Base-by-base conservation (phyloP, 2,113 vertebrate species). In the Polyodon spathula region DNA sequence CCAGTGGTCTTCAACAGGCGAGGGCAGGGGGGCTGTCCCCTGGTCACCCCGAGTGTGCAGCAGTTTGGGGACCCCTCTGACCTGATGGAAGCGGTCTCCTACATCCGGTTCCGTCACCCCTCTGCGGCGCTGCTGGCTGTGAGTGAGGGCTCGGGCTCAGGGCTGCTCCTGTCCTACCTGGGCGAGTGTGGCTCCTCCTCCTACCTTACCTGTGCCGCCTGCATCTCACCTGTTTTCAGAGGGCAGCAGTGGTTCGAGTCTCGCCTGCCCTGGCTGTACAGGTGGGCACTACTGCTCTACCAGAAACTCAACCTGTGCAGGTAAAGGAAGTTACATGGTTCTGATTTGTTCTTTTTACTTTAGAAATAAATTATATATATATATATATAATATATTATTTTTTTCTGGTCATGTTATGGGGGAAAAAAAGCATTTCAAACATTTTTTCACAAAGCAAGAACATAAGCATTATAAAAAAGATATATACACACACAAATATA, bases 111-210 rank as follows among this genome's bases (percentile, higher is more conserved):
- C 69, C 76, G 87, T 48, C 84, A 92, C 65, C 92, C 90, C 0
- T 56, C 67, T 0, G 78, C 88, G 10, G 38, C 17, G 3, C 78
- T 95, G 59, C 75, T 92, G 17, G 89, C 89, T 0, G 74, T 88
- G 65, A 95, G 92, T 40, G 91, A 93, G 66, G 87, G 92, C 64
- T 90, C 91, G 0, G 92, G 93, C 11, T 94, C 91, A 0, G 91
- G 86, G 16, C 66, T 90, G 58, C 80, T 94, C 63, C 87, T 93
- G 4, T 88, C 90, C 61, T 93, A 90, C 76, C 74, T 93, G 66
- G 93, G 92, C 0, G 92, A 93, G 67, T 83, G 83, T 4, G 93
- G 93, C 17, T 95, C 90, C 8, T 88, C 90, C 54, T 90, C 90
- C 54, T 63, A 73, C 70, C 63, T 94, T 68, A 81, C 76, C 0